These are phyloP conservation scores for Aleiodes alternator DNA, from an alignment of 2,888 invertebrate genomes.

Conservation along the genomic window DNA sequence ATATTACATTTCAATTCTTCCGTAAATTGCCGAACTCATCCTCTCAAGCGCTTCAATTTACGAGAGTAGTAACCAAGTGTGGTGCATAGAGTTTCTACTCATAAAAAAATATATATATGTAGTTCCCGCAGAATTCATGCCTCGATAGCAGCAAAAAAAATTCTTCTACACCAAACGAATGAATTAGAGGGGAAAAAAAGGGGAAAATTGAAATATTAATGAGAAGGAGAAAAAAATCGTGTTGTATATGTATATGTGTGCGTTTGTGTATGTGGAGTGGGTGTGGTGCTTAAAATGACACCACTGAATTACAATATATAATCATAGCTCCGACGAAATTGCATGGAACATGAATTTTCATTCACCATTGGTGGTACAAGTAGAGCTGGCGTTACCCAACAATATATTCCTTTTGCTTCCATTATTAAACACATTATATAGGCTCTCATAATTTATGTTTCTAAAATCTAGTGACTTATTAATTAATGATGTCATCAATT, in stretches of 20 bases:
- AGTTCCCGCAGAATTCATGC: slow-evolving; percentile 35
- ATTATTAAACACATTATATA: slow-evolving; percentile 40
- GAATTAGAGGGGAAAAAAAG: slow-evolving; percentile 4
- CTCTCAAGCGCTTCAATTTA: not conserved
- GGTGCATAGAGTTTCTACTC: not conserved
- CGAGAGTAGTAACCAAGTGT: not conserved
- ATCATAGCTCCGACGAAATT: slow-evolving; percentile 32
- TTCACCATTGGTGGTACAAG: slow-evolving; percentile 24
- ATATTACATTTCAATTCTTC: too few species aligned
- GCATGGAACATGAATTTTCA: slow-evolving; percentile 23
- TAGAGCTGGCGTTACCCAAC: slow-evolving; percentile 19
- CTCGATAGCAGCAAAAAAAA: slow-evolving; percentile 20
- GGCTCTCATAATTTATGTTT: slow-evolving; percentile 30
- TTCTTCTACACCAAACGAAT: not conserved
- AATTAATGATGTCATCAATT: slow-evolving; percentile 10
- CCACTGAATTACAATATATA: slow-evolving; percentile 38
- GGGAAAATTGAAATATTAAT: slow-evolving; percentile 10
- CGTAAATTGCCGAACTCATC: not conserved
- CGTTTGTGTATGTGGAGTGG: not conserved
- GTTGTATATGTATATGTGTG: not conserved
- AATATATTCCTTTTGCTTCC: slow-evolving; percentile 32
- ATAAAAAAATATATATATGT: not conserved
- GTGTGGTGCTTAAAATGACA: slow-evolving; percentile 30
- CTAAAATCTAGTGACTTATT: not conserved
- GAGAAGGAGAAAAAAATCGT: slow-evolving; percentile 5